These are phyloP conservation scores for Trematocara unimaculatum DNA, from an alignment of 2,113 vertebrate genomes.

Conservation along the genomic window DNA sequence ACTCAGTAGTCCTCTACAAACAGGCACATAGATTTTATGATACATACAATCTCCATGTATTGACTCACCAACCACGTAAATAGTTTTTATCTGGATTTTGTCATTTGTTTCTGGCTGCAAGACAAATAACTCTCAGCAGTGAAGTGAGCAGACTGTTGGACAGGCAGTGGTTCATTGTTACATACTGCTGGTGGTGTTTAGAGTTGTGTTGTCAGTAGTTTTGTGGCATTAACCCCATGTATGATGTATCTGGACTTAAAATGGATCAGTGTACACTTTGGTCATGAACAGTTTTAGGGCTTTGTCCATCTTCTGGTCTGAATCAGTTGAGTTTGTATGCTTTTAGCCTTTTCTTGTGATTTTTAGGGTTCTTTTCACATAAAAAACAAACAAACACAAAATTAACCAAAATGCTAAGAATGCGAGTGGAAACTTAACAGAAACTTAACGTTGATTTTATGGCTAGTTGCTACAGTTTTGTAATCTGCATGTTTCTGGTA, in stretches of 20 bases:
- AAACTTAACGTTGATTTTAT: neutral
- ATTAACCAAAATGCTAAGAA: neutral
- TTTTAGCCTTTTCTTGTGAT: neutral
- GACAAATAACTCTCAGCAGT: neutral
- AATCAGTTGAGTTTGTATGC: neutral
- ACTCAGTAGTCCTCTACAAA: neutral
- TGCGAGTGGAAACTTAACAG: neutral
- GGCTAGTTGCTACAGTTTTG: neutral
- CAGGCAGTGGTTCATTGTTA: neutral
- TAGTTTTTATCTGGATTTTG: neutral
- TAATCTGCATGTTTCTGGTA: neutral
- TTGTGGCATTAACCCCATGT: neutral
- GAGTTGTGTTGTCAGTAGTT: neutral
- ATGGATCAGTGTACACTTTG: neutral
- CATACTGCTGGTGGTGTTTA: neutral
- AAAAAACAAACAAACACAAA: accelerated
- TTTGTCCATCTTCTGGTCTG: neutral
- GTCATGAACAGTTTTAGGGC: neutral
- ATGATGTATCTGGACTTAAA: neutral
- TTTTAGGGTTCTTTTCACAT: neutral
- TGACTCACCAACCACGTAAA: neutral
- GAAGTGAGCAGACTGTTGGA: neutral
- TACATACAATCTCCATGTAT: neutral
- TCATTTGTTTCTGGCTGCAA: neutral
- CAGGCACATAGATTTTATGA: neutral